Evolutionary conservation across 2,888 invertebrate genomes (phyloP), one percentile per base, ranked within the genome.

Genomic region (Cosmia trapezina): DNA sequence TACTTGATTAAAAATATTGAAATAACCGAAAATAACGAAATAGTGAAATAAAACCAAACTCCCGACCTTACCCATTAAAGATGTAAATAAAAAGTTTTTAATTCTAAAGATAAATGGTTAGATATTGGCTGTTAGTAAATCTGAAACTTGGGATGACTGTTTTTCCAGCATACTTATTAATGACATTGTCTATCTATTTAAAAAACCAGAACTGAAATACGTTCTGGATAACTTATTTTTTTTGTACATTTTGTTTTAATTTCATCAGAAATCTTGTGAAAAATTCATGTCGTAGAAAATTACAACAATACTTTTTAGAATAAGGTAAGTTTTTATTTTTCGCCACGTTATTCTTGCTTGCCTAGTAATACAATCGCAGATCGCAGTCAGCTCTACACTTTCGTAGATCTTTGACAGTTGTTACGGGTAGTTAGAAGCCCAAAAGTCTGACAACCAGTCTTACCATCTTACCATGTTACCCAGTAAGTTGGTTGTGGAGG

Each of bases 121-220:
- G n/a, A 8, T 51, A 51, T 12, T 60, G 74, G 75, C 68, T n/a
- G 45, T 19, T 49, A 22, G 1, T 73, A 74, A 33, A 33, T 76
- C 76, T 70, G 56, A n/a, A 14, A 33, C 37, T 6, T 19, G 5
- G n/a, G 12, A 45, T 17, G 14, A 28, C 11, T 14, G 11, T 68
- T 47, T n/a, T 19, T 43, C 9, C n/a, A 45, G 33, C 33, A 54
- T 22, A 45, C n/a, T n/a, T n/a, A n/a, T n/a, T n/a, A n/a, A 33
- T 70, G 54, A 45, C 70, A 22, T 28, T 28, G 17, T 12, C 1
- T 37, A 1, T 19, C 1, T 37, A 2, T 17, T 1, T 8, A 5
- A 17, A 28, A n/a, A 54, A 37, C 43, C 47, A 41, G 49, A 68
- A 41, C 69, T 5, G 5, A 47, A 70, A 57, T 28, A 12, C n/a